Percentiles rank a stretch among this genome's conserved stretches.
phyloP scores from a whole-genome alignment of 2,797 vertebrate species.

The Chaenodraco wilsoni region DNA sequence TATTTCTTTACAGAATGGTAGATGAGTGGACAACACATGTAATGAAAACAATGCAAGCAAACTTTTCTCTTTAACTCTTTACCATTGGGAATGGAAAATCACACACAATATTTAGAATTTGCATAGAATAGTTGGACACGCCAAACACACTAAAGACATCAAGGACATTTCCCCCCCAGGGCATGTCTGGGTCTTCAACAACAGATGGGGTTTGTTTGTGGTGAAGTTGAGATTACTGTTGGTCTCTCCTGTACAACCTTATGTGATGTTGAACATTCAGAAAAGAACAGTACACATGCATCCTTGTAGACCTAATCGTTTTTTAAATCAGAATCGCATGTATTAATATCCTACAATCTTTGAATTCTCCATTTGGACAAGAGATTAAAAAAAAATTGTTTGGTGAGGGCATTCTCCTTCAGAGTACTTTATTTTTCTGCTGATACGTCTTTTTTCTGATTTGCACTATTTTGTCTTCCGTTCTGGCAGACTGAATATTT shows the following conservation, averaged over 20 bases:
- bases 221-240: background rate
- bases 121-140: background rate
- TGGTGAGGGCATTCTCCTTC: background rate
- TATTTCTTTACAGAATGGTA: background rate
- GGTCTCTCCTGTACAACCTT: background rate
- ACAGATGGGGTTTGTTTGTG: too few species aligned
- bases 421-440: slow-evolving; percentile 4
- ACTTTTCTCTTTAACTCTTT: background rate
- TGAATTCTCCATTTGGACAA: background rate
- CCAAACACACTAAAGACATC: background rate
- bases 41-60: background rate
- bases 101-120: background rate
- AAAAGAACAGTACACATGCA: background rate
- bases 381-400: background rate
- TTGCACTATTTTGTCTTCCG: slow-evolving; percentile 18
- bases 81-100: background rate
- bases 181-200: background rate
- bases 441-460: slow-evolving; percentile 12
- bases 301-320: background rate
- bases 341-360: background rate
- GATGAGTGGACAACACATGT: background rate
- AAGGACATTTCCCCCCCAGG: too few species aligned
- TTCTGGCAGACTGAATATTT: slow-evolving; percentile 18
- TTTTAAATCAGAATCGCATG: background rate
- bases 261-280: background rate